A percentile compares a stretch with the other conserved stretches of the same genome.
phyloP scores from a whole-genome alignment of 2,113 vertebrate species.

The Melanotaenia duboulayi region DNA sequence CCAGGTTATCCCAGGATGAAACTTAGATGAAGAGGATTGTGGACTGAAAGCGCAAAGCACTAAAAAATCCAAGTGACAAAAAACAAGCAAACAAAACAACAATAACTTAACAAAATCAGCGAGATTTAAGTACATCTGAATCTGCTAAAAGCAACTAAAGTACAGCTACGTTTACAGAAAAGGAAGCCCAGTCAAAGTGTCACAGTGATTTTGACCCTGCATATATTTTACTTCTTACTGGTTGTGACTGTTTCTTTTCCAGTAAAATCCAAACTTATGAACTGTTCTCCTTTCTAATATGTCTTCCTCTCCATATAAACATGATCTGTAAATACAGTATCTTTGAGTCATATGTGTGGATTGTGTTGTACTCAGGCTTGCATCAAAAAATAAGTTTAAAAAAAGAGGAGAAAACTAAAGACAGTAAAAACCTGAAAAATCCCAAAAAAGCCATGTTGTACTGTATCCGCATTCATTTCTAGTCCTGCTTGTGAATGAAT shows the following conservation, averaged over 20 bases:
- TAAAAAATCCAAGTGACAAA: not conserved
- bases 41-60: not conserved
- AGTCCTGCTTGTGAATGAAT: conserved; percentile 81
- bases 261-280: conserved; percentile 58
- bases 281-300: conserved; percentile 64
- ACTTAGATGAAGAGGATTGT: not conserved
- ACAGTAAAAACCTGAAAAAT: conserved; percentile 41
- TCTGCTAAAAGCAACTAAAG: not conserved
- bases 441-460: conserved; percentile 69
- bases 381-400: conserved; percentile 52
- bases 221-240: conserved; percentile 56
- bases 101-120: not conserved
- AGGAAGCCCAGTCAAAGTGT: conserved; percentile 3
- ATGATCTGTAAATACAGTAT: conserved; percentile 77
- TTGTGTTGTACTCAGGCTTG: conserved; percentile 81
- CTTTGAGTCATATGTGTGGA: conserved; percentile 76
- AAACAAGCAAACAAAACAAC: not conserved
- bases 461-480: conserved; percentile 75
- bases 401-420: conserved; percentile 21
- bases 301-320: conserved; percentile 78
- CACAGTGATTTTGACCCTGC: conserved; percentile 32
- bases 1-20: not conserved
- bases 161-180: not conserved
- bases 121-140: not conserved
- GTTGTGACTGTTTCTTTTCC: conserved; percentile 73